Conservation (phyloP, 1,140 invertebrate species). For the Bombus terrestris region DNA sequence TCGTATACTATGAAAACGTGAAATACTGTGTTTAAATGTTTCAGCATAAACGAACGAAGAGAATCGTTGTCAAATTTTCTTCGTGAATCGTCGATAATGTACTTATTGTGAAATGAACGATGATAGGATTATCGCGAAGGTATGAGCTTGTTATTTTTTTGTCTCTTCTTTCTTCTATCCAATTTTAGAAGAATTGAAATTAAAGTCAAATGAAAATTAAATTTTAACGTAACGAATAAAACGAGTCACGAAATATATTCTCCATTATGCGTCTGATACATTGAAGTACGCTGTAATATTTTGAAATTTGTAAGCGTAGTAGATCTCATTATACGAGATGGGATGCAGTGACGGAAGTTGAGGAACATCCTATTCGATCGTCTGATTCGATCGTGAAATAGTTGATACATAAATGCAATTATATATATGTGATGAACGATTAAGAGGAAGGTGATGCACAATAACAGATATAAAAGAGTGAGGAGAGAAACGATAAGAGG, state of each 20-base stretch:
- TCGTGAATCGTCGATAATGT: neutral
- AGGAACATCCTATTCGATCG: slow-evolving; percentile 30
- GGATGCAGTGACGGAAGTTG: slow-evolving; percentile 1
- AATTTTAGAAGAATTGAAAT: neutral
- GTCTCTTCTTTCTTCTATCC: too few species aligned
- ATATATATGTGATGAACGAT: slow-evolving; percentile 28
- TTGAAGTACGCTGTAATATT: slow-evolving; percentile 21
- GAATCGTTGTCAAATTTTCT: neutral
- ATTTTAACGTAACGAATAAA: neutral
- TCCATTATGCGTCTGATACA: slow-evolving; percentile 16
- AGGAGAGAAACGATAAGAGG: too few species aligned
- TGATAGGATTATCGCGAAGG: neutral
- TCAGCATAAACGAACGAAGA: slow-evolving; percentile 7
- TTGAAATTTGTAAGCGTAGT: slow-evolving; percentile 28
- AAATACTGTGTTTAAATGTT: slow-evolving; percentile 15
- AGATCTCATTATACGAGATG: neutral
- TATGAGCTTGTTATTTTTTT: neutral
- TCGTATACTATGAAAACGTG: neutral
- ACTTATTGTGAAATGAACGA: neutral
- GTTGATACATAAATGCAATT: slow-evolving; percentile 18
- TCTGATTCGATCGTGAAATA: slow-evolving; percentile 39
- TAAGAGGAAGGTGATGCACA: slow-evolving; percentile 18
- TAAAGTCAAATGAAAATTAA: too few species aligned
- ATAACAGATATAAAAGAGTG: neutral
- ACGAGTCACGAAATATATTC: slow-evolving; percentile 39